These are phyloP conservation scores for Ceyx erithaca DNA, from an alignment of 2,797 vertebrate species.

Conservation along the genomic window DNA sequence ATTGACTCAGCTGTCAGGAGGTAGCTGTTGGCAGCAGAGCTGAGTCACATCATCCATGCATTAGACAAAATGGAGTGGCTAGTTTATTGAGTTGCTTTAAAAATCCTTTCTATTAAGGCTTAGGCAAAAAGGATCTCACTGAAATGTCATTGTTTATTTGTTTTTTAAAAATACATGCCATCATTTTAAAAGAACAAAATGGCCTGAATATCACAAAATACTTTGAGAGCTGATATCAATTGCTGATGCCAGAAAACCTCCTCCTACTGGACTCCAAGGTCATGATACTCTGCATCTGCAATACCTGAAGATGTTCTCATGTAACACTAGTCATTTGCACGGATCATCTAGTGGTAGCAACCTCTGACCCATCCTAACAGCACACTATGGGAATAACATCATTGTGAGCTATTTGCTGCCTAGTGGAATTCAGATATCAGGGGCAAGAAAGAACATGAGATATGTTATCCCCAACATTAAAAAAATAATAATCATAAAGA, in stretches of 20 bases:
- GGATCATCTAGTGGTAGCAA: neutral
- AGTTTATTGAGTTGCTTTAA: slow-evolving; percentile 7
- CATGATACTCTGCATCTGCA: neutral
- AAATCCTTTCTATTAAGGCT: neutral
- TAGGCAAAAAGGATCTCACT: neutral
- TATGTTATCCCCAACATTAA: neutral
- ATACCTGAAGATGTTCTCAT: neutral
- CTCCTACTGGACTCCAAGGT: neutral
- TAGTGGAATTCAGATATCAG: neutral
- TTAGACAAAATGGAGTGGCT: neutral
- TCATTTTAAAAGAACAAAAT: neutral
- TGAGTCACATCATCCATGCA: neutral
- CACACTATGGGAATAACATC: neutral
- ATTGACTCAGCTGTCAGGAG: neutral
- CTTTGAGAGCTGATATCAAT: neutral
- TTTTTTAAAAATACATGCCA: neutral
- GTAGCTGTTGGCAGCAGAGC: neutral
- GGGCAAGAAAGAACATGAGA: neutral
- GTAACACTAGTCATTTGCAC: neutral
- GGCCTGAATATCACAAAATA: neutral
- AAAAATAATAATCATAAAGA: neutral
- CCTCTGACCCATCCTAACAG: neutral
- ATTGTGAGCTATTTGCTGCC: neutral
- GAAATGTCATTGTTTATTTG: neutral
- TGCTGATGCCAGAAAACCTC: neutral